These are phyloP conservation scores for Halyomorpha halys DNA, from an alignment of 1,140 invertebrate species.

Conservation along the genomic window DNA sequence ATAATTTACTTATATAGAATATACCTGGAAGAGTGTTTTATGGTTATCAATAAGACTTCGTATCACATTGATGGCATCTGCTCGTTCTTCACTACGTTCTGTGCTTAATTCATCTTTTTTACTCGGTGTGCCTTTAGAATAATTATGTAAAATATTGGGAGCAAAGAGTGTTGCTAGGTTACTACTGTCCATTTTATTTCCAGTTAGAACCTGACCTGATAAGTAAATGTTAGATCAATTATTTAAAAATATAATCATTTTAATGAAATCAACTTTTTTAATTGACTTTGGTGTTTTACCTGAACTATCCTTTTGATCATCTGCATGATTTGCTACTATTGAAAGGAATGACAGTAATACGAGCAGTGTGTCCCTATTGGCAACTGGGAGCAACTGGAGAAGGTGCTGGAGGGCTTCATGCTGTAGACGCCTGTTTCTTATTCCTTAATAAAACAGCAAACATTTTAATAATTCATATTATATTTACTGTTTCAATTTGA, in stretches of 20 bases:
- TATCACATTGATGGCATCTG: constrained; percentile 81
- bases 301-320: constrained; percentile 45
- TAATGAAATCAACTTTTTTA: neutral
- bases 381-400: constrained; percentile 69
- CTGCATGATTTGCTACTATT: constrained; percentile 61
- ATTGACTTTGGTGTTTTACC: constrained; percentile 33
- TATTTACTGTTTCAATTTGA: neutral
- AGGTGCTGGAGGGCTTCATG: constrained; percentile 72
- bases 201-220: constrained; percentile 51
- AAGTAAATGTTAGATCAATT: neutral
- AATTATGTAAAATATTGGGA: constrained; percentile 79
- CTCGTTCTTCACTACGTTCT: constrained; percentile 64
- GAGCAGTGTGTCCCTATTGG: constrained; percentile 80
- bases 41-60: constrained; percentile 70
- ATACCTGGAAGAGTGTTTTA: constrained; percentile 56
- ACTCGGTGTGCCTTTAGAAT: constrained; percentile 42
- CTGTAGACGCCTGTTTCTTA: constrained; percentile 67
- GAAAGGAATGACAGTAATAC: constrained; percentile 70
- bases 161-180: constrained; percentile 89
- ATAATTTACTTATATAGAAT: constrained; percentile 9
- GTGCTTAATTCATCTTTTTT: constrained; percentile 49
- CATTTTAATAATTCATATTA: neutral
- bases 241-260: neutral
- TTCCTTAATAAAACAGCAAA: constrained; percentile 43
- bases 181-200: constrained; percentile 88